Evolutionary conservation across 1,140 invertebrate genomes (phyloP).

Genomic region (Dendroctonus valens): DNA sequence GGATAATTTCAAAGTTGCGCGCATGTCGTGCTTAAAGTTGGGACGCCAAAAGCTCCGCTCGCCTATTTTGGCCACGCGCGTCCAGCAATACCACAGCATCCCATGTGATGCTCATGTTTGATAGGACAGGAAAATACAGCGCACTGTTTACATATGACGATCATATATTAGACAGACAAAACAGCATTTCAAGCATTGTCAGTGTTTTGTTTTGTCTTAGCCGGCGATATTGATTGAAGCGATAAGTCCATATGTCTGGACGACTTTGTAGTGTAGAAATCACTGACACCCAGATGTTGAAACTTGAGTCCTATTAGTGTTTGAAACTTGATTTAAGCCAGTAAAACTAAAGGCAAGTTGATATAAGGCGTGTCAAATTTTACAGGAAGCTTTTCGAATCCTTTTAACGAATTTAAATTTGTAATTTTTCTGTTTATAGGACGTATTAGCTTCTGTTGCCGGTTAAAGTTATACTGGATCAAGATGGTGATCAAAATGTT

Average conservation of each 20-base stretch:
- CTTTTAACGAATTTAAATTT: background rate
- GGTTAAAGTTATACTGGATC: background rate
- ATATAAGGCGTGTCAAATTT: too few relatives aligned
- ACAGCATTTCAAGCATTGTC: background rate
- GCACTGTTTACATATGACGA: background rate
- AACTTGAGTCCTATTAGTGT: too few relatives aligned
- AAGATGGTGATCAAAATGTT: too few relatives aligned
- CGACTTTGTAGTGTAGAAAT: too few relatives aligned
- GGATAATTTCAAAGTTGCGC: background rate
- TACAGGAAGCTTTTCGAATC: too few relatives aligned
- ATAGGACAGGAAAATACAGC: background rate
- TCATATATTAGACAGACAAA: background rate
- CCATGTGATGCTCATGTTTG: background rate
- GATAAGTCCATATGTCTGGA: background rate
- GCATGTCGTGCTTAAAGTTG: conserved; percentile 6
- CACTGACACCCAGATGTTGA: too few relatives aligned
- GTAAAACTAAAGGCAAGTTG: too few relatives aligned
- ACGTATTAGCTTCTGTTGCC: background rate
- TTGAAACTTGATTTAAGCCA: too few relatives aligned
- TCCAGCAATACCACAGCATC: background rate
- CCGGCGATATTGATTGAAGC: background rate
- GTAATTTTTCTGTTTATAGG: background rate
- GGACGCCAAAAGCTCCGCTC: conserved; percentile 15
- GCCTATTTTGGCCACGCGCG: conserved; percentile 31
- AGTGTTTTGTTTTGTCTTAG: background rate